Base-by-base conservation (phyloP, 2,888 invertebrate species). In the Cheilosia grossa region DNA sequence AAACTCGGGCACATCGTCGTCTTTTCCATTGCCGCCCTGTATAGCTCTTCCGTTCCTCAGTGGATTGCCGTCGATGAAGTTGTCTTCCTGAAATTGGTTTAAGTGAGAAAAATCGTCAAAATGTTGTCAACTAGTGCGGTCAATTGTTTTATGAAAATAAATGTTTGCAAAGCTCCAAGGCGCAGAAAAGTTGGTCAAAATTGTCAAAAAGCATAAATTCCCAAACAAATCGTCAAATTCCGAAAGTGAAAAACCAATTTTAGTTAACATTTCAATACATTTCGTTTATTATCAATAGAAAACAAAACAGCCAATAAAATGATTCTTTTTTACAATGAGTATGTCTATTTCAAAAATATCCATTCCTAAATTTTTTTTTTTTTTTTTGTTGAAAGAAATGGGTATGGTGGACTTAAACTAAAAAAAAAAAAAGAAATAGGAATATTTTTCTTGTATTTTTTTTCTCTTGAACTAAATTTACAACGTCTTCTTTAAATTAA, bases 1-100 rank as follows among this genome's bases (percentile, higher is more conserved):
- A 87, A 94, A 93, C 74, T 92, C 92, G 0, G 93, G 92, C 9
- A 92, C 92, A 79, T 93, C 93, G 82, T 92, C 92, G 9, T 88
- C 88, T 86, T 89, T 92, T 90, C 92, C 49, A 54, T 24, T 24
- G 61, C 30, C 37, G 4, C 13, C 37, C 1, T 40, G 30, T 9
- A 53, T 64, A n/a, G 63, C 70, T 21, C 83, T 51, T 53, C 74
- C 83, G 21, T 13, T 59, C 21, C 83, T 58, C 9, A 42, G 7
- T 30, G 47, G 33, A 15, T 58, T 40, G 15, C 21, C 53, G n/a
- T 53, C 30, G 9, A 42, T 42, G 5, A 3, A 42, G 6, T 66
- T 72, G 47, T 40, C 59, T 63, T 64, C 54, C 83, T 83, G 83
- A 80, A 83, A 83, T 24, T 33, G 69, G 44, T 67, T 13, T 7